These are phyloP conservation scores for Heliocidaris tuberculata DNA, from an alignment of 35 echinoderm and acorn worm genomes.

Conservation along the genomic window DNA sequence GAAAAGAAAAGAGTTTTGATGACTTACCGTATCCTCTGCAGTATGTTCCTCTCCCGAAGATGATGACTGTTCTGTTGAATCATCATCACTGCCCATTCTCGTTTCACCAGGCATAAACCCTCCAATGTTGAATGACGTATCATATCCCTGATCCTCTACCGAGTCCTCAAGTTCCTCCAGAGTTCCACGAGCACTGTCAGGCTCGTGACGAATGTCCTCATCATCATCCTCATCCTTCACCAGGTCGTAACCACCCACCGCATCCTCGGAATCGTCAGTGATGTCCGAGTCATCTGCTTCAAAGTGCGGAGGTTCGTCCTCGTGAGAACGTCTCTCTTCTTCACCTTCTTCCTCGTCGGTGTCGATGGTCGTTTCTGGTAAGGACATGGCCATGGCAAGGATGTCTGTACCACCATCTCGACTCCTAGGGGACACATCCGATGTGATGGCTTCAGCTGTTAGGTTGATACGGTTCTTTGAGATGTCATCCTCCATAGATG, in stretches of 20 bases:
- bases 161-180: slow-evolving; percentile 37
- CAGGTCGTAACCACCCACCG: slow-evolving; percentile 20
- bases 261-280: slow-evolving; percentile 44
- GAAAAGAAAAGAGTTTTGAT: neutral
- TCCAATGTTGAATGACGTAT: neutral
- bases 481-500: slow-evolving; percentile 44
- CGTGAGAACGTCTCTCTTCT: slow-evolving; percentile 23
- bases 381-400: slow-evolving; percentile 53
- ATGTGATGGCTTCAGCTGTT: slow-evolving; percentile 32
- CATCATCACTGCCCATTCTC: neutral
- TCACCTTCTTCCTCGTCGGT: slow-evolving; percentile 46
- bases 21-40: slow-evolving; percentile 14
- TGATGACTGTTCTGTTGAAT: slow-evolving; percentile 33
- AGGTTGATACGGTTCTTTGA: slow-evolving; percentile 42
- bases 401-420: slow-evolving; percentile 42
- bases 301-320: slow-evolving; percentile 40
- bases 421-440: slow-evolving; percentile 3
- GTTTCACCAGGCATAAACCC: neutral
- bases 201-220: slow-evolving; percentile 41
- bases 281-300: slow-evolving; percentile 46
- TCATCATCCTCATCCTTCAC: slow-evolving; percentile 37
- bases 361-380: slow-evolving; percentile 45
- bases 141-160: slow-evolving; percentile 39
- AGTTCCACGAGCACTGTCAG: slow-evolving; percentile 50
- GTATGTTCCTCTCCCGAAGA: slow-evolving; percentile 32